Evolutionary conservation across 1,140 invertebrate genomes (phyloP).

Genomic region (Harpegnathos saltator): DNA sequence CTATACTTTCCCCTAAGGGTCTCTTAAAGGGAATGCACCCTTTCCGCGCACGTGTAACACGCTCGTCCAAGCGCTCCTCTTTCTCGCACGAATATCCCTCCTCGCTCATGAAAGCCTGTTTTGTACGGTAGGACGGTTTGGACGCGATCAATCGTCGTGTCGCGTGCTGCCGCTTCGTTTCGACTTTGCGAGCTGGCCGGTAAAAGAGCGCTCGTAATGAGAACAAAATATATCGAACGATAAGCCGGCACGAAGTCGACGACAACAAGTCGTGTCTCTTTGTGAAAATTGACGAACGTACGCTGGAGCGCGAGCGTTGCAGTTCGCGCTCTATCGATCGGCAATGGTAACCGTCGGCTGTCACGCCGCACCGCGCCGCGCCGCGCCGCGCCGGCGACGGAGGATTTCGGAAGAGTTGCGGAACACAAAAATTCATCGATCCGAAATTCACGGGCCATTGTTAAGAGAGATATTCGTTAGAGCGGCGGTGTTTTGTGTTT

Average conservation of each 20-base stretch:
- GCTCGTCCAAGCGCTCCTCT: background rate
- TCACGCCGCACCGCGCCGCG: no score
- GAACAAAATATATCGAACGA: background rate
- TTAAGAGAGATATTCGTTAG: background rate
- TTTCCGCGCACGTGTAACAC: background rate
- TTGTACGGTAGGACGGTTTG: conserved; percentile 17
- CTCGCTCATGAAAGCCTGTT: conserved; percentile 12
- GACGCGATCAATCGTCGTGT: conserved; percentile 2
- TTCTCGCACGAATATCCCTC: conserved; percentile 13
- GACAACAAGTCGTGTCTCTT: conserved; percentile 1
- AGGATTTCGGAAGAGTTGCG: background rate
- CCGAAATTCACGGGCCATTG: background rate
- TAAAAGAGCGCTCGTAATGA: conserved; percentile 25
- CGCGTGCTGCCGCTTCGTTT: conserved; percentile 42
- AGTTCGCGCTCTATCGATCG: conserved; percentile 19
- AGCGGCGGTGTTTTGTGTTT: background rate
- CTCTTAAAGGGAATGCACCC: conserved; percentile 70
- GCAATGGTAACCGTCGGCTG: no score
- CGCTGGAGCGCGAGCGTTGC: background rate
- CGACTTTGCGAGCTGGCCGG: background rate
- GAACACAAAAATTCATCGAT: background rate
- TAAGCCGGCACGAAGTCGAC: background rate
- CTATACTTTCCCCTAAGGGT: conserved; percentile 71
- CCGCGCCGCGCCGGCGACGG: no score
- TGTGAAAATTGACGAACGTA: conserved; percentile 1